phyloP scores from a whole-genome alignment of 2,888 invertebrate genomes.

The Tipula confusa region DNA sequence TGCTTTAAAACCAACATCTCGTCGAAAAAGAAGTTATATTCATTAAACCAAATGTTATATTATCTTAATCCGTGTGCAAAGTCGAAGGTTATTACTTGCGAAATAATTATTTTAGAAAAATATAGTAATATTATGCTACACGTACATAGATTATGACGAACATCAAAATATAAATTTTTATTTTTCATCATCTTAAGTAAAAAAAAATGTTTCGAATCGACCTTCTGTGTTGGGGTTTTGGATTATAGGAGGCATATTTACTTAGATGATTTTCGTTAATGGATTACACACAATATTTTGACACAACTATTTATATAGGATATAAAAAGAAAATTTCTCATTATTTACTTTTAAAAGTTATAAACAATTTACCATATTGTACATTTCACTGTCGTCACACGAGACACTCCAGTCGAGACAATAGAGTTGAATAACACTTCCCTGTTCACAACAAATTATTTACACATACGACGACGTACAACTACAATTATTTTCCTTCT shows the following conservation, averaged over 20 bases:
- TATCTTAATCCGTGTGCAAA: background rate
- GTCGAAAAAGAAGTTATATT: background rate
- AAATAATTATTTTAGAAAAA: background rate
- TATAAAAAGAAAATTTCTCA: background rate
- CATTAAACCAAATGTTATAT: background rate
- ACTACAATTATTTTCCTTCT: background rate
- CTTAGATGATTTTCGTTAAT: background rate
- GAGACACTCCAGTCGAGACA: conserved; percentile 12
- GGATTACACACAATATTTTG: background rate
- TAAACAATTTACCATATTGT: background rate
- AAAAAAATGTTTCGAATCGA: background rate
- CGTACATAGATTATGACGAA: background rate
- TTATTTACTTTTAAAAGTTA: background rate
- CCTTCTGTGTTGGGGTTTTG: background rate
- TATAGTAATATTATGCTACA: background rate
- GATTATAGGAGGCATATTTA: background rate
- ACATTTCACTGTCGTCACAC: background rate
- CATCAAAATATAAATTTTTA: background rate
- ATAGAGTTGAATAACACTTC: conserved; percentile 20
- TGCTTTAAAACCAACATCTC: too few species aligned
- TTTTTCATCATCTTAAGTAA: background rate
- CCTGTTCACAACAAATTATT: background rate
- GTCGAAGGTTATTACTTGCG: background rate
- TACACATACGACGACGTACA: background rate
- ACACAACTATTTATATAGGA: background rate